Evolutionary conservation across 2,113 vertebrate genomes (phyloP).

Genomic region (Cervus canadensis): DNA sequence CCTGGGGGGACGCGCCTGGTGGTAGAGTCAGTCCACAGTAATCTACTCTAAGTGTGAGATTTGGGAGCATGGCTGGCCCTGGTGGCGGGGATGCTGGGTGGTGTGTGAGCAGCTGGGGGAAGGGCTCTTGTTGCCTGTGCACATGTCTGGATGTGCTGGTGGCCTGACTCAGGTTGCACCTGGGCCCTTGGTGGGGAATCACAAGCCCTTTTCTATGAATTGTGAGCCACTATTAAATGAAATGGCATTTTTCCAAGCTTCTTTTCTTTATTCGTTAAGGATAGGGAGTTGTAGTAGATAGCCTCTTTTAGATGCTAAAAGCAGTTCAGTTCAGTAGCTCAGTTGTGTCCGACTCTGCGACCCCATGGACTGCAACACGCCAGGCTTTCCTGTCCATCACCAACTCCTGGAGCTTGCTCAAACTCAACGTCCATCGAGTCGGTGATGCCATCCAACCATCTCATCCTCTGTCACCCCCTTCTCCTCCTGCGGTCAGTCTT

Average conservation of each 20-base stretch:
- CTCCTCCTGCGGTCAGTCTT: background rate
- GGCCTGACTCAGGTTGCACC: background rate
- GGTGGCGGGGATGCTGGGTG: background rate
- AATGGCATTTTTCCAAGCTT: background rate
- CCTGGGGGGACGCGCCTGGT: background rate
- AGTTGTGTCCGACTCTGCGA: rapidly evolving
- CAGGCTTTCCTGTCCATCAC: background rate
- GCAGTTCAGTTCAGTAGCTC: background rate
- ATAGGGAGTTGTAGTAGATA: background rate
- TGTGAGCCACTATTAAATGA: background rate
- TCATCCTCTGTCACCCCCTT: background rate
- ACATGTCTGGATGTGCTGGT: background rate
- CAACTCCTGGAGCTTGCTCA: background rate
- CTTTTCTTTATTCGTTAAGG: background rate
- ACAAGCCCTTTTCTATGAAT: background rate
- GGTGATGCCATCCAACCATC: background rate
- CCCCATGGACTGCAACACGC: rapidly evolving
- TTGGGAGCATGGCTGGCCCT: background rate
- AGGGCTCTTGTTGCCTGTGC: background rate
- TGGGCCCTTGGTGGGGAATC: background rate
- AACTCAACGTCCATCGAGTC: background rate
- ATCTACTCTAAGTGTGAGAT: background rate
- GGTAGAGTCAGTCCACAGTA: background rate
- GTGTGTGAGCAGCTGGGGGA: background rate
- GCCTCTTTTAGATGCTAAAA: background rate